Evolutionary conservation across 2,888 invertebrate genomes (phyloP).

Genomic region (Drosophila anomalata): DNA sequence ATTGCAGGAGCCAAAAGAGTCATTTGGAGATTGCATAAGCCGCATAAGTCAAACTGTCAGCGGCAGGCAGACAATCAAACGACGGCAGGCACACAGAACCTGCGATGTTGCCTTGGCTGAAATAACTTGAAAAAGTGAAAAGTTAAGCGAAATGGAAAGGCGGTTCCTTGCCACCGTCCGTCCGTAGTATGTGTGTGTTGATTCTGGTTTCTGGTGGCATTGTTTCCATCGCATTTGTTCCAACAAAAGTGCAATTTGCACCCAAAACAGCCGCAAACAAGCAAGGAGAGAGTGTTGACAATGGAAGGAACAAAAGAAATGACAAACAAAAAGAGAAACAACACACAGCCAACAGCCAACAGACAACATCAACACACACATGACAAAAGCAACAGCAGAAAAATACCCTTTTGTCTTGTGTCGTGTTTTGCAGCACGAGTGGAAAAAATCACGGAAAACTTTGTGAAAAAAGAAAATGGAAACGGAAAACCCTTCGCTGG

Average conservation of each 20-base stretch:
- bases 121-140: conserved; percentile 64
- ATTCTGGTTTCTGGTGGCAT: conserved; percentile 68
- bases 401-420: conserved; percentile 68
- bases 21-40: conserved; percentile 64
- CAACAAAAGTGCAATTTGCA: conserved; percentile 80
- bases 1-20: conserved; percentile 41
- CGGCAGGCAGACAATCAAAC: conserved; percentile 57
- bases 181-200: conserved; percentile 43
- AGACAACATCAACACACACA: conserved; percentile 39
- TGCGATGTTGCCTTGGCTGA: conserved; percentile 9
- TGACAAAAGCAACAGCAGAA: conserved; percentile 60
- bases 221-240: conserved; percentile 74
- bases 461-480: conserved; percentile 6
- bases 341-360: conserved; percentile 12
- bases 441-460: conserved; percentile 65
- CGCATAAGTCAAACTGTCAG: conserved; percentile 73
- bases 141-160: conserved; percentile 67
- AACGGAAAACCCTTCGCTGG: conserved; percentile 56
- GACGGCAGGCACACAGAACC: conserved; percentile 16
- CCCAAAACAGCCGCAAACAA: conserved; percentile 68
- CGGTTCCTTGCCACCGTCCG: conserved; percentile 41
- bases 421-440: conserved; percentile 55
- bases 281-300: conserved; percentile 67
- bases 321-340: conserved; percentile 52
- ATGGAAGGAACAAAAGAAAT: conserved; percentile 56